Conservation (phyloP, 2,888 invertebrate genomes). For the Idaea biselata region DNA sequence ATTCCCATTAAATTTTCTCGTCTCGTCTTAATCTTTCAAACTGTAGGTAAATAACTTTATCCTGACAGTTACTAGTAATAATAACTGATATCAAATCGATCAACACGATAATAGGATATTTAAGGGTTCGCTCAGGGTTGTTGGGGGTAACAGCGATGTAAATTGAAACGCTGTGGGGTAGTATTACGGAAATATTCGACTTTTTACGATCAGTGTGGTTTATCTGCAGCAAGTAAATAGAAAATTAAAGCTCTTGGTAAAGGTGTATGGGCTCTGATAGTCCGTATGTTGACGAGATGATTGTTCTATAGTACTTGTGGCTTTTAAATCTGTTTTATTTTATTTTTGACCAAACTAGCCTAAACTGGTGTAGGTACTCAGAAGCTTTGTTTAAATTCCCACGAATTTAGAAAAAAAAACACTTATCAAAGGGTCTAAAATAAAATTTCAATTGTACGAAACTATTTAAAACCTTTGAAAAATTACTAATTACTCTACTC, state of each 20-base stretch:
- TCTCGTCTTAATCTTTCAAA: not conserved
- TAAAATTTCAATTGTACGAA: no score
- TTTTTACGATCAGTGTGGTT: not conserved
- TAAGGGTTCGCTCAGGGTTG: constrained; percentile 37
- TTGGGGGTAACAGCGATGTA: constrained; percentile 47
- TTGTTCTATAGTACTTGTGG: no score
- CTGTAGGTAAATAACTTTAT: not conserved
- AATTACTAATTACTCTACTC: no score
- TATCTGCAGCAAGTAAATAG: not conserved
- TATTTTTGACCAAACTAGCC: no score
- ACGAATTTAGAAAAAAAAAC: no score
- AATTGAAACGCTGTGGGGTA: constrained; percentile 36
- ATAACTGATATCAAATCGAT: constrained; percentile 47
- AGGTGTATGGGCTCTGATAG: not conserved
- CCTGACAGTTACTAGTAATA: constrained; percentile 26
- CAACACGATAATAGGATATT: constrained; percentile 45
- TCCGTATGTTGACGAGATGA: not conserved
- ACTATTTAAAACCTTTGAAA: no score
- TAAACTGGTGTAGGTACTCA: no score
- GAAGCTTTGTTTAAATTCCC: no score
- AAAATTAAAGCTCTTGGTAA: not conserved
- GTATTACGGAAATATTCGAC: constrained; percentile 30
- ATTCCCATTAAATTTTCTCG: not conserved
- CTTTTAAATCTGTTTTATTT: no score
- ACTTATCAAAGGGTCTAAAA: no score